Evolutionary conservation across 2,113 vertebrate genomes (phyloP).

Genomic region (Oncorhynchus kisutch): DNA sequence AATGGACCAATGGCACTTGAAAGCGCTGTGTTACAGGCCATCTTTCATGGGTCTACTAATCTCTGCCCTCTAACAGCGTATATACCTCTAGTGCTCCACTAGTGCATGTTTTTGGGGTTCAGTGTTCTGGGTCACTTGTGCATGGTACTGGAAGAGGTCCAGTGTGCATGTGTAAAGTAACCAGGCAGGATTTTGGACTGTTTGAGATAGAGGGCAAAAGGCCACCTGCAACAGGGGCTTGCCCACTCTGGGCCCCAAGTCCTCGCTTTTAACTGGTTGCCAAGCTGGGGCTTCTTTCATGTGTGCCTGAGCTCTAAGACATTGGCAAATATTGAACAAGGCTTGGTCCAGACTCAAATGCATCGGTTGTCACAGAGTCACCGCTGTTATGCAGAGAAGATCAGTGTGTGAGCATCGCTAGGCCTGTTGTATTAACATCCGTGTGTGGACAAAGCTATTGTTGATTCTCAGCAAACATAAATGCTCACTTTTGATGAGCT

Average conservation of each 20-base stretch:
- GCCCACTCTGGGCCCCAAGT: conserved; percentile 53
- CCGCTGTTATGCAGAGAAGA: conserved; percentile 35
- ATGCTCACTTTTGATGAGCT: conserved; percentile 59
- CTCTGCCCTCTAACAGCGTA: too few relatives aligned
- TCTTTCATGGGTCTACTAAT: neutral
- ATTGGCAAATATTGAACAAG: conserved; percentile 67
- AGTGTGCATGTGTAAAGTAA: conserved; percentile 59
- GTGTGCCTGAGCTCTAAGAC: conserved; percentile 70
- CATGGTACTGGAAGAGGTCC: conserved; percentile 49
- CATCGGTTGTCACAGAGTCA: conserved; percentile 68
- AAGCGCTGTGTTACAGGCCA: neutral
- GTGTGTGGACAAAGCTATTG: conserved; percentile 16
- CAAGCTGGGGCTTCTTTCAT: conserved; percentile 65
- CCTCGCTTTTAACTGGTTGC: conserved; percentile 64
- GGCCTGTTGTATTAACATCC: conserved; percentile 51
- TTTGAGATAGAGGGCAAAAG: conserved; percentile 53
- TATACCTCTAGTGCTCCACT: neutral
- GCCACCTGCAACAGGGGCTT: conserved; percentile 66
- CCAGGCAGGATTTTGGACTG: conserved; percentile 48
- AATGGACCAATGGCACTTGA: neutral
- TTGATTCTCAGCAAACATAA: conserved; percentile 67
- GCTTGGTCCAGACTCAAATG: conserved; percentile 64
- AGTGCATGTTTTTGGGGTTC: conserved; percentile 51
- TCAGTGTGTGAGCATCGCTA: conserved; percentile 33
- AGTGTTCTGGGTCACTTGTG: conserved; percentile 52